A percentile compares a stretch with the other conserved stretches of the same genome.
Evolutionary conservation across 2,888 invertebrate genomes (phyloP).

Genomic region (Argyresthia goedartella): DNA sequence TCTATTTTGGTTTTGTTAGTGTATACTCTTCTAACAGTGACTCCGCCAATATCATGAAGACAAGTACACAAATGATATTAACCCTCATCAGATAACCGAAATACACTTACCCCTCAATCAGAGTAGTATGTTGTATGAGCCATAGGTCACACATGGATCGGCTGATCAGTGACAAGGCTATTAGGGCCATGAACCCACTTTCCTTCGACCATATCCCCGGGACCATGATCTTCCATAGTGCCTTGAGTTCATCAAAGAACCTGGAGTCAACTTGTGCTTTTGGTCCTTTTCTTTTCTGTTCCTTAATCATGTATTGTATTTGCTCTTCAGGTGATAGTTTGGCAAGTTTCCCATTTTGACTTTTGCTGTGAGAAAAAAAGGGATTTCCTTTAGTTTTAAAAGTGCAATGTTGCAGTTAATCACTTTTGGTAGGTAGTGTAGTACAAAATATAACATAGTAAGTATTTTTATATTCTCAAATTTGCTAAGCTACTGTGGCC

Average conservation of each 20-base stretch:
- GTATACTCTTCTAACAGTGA: too few relatives aligned
- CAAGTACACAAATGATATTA: background rate
- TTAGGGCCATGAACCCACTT: conserved; percentile 77
- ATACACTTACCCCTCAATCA: conserved; percentile 87
- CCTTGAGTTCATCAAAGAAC: conserved; percentile 78
- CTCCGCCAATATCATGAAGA: too few relatives aligned
- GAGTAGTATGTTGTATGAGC: conserved; percentile 95
- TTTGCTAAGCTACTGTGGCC: too few relatives aligned
- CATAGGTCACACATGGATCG: conserved; percentile 96
- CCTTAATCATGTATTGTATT: conserved; percentile 84
- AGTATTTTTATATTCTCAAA: background rate
- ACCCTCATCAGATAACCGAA: background rate
- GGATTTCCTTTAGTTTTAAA: background rate
- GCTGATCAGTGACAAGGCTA: conserved; percentile 86
- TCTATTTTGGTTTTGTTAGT: too few relatives aligned
- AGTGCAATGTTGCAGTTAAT: background rate
- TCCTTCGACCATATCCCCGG: conserved; percentile 86
- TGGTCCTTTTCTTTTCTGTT: conserved; percentile 70
- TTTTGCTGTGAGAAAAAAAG: background rate
- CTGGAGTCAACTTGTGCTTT: conserved; percentile 83
- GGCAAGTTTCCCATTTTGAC: conserved; percentile 2
- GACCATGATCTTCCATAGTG: conserved; percentile 80
- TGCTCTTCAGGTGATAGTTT: conserved; percentile 73
- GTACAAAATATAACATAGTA: background rate
- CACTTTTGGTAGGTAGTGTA: background rate